Base-by-base conservation (phyloP, 2,888 invertebrate species). In the Merodon equestris region DNA sequence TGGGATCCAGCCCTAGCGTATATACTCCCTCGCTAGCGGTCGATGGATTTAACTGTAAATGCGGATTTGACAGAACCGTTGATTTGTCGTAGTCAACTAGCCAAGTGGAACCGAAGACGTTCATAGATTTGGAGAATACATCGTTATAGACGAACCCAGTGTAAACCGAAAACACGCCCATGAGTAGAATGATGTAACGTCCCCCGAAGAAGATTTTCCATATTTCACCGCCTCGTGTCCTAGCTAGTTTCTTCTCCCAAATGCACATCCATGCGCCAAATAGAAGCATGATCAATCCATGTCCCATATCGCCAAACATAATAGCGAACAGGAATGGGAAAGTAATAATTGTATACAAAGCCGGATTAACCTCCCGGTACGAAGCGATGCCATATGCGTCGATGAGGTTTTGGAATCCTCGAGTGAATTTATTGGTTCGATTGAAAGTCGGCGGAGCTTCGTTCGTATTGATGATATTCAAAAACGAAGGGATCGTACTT, bases 91-190 rank as follows among this genome's bases (percentile, higher is more conserved):
- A 93, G 82, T 90, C 90, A 53, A 90, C 90, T 7, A 86, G 85
- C 98, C 98, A 99, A 58, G 94, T 91, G 0, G 97, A 95, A 0
- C 97, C 96, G 89, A 99, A 99, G 45, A 99, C 91, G 87, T 98
- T 99, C 83, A 98, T 87, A 0, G 97, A 96, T 87, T 98, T 98
- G 36, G 98, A 97, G 91, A 98, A 99, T 42, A 96, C 90, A 88
- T 99, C 99, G 89, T 99, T 99, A 91, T 99, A 99, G 81, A 99
- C 94, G n/a, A 98, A 87, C 0, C 99, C 99, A 1, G 99, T 98
- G 90, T 99, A 99, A 89, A 98, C 94, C 0, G 98, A 98, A 90
- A 99, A 99, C 10, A 96, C 75, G 0, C 98, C 98, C 99, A 99
- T 99, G 48, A 99, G 91, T 7, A 98, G 91, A 61, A 99, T 95